Base-by-base conservation (phyloP, 2,113 vertebrate genomes). In the Hemichromis elongatus region DNA sequence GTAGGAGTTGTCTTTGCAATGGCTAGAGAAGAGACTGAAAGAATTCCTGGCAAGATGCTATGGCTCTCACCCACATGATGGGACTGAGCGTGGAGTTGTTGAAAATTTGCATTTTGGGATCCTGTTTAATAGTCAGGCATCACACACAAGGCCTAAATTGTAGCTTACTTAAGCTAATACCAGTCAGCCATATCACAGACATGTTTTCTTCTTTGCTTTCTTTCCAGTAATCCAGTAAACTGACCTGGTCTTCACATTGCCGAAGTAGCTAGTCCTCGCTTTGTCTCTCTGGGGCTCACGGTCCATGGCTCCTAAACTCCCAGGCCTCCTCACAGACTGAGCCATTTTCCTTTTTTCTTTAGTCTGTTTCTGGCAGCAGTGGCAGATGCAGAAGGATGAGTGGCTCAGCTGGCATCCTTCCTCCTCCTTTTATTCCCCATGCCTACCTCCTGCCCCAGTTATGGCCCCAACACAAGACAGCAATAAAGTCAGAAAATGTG, bases 221-320 rank as follows among this genome's bases (percentile, higher is more conserved):
- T 63, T 12, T 63, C n/a, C 54, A 82, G 18, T 89, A 86, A 92
- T 91, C 86, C 73, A 24, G 2, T 12, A 79, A 9, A 77, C 91
- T 94, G 87, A 96, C 96, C 96, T 97, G 89, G 87, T 94, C 90
- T 96, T 96, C 83, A 96, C 95, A 33, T 95, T 96, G 86, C 95
- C 95, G 86, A 97, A 96, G 94, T 96, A 96, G 89, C 95, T 89
- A 26, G 88, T 82, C 86, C 95, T 95, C 84, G 81, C 87, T 57
- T 94, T 96, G 57, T 95, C 93, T 85, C 89, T 89, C 80, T 88
- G 90, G 16, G 88, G 45, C 80, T 92, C 91, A 11, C 88, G 88
- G 45, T 96, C 95, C 95, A 93, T 94, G 90, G 90, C 53, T 87
- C 83, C 81, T 5, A 86, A 53, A 66, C 81, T 86, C 26, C 85